A percentile compares a stretch with the other conserved stretches of the same genome.
Evolutionary conservation across 2,888 invertebrate genomes (phyloP).

Genomic region (Lasioglossum zephyrum): DNA sequence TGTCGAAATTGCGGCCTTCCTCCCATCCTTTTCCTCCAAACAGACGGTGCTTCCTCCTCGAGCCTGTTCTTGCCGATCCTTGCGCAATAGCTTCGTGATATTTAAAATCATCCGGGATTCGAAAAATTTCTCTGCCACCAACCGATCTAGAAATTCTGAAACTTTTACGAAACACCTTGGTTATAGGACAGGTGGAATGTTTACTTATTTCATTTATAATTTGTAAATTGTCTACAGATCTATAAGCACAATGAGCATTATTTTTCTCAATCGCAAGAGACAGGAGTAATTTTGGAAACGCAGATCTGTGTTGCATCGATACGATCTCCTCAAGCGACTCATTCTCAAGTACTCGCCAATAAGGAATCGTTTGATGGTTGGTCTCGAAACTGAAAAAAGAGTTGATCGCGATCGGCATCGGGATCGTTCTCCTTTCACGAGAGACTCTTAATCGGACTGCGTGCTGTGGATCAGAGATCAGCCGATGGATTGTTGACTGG

Average conservation of each 20-base stretch:
- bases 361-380: slow-evolving; percentile 19
- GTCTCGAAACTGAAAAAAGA: background rate
- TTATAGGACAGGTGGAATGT: background rate
- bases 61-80: background rate
- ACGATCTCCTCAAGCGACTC: background rate
- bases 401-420: background rate
- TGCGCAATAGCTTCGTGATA: background rate
- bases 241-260: too few species aligned
- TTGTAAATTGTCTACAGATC: too few species aligned
- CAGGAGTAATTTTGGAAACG: background rate
- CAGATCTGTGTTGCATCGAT: slow-evolving; percentile 17
- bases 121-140: background rate
- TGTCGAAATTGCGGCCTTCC: slow-evolving; percentile 77
- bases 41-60: background rate
- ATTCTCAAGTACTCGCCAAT: slow-evolving; percentile 7
- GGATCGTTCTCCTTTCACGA: slow-evolving; percentile 62
- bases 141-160: background rate
- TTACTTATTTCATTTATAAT: too few species aligned
- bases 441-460: slow-evolving; percentile 23
- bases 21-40: slow-evolving; percentile 48
- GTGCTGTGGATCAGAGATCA: slow-evolving; percentile 33
- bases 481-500: slow-evolving; percentile 61
- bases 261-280: too few species aligned
- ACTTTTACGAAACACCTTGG: background rate
- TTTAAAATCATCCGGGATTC: background rate